Evolutionary conservation across 2,888 invertebrate genomes (phyloP), one percentile per base, ranked within the genome.

Genomic region (Oligia latruncula): DNA sequence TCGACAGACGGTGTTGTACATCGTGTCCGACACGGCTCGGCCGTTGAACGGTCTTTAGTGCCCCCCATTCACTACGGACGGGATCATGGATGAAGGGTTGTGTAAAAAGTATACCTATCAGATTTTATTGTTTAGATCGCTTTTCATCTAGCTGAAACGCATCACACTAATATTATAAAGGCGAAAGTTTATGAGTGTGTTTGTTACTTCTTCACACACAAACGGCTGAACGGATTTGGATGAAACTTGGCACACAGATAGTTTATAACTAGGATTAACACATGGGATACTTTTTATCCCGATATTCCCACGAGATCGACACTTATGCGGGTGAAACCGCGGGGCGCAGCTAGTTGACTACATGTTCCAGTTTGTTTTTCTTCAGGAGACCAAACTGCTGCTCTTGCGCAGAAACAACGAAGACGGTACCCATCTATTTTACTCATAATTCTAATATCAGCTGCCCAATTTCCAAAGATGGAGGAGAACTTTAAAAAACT

Each of bases 21-120:
- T 91, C 93, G 92, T 95, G 95, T 95, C 88, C 83, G 87, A 95
- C 94, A 93, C 91, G 90, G 91, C 89, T 90, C 90, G 90, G 90
- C 90, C 89, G 88, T 91, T 93, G 92, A 93, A 90, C 92, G 90
- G 90, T 92, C 93, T 94, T 94, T 93, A 94, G 92, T 92, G 92
- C 91, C 90, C 91, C 92, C 92, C 93, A 94, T 95, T 95, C 94
- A 94, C 89, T 87, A 87, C 82, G 80, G 81, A 83, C 76, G 46
- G 74, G 65, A 78, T 77, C 66, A 77, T 65, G 35, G 64, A 66
- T 70, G 43, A 84, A 90, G 89, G 87, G 90, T 70, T 90, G 90
- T 77, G 76, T 40, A 60, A 13, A 43, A n/a, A 66, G 1, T 23
- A 66, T 65, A n/a, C n/a, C 1, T 40, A 40, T n/a, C 40, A 66